These are phyloP conservation scores for Parnassius glacialis DNA, from an alignment of 2,888 invertebrate species.

Conservation along the genomic window DNA sequence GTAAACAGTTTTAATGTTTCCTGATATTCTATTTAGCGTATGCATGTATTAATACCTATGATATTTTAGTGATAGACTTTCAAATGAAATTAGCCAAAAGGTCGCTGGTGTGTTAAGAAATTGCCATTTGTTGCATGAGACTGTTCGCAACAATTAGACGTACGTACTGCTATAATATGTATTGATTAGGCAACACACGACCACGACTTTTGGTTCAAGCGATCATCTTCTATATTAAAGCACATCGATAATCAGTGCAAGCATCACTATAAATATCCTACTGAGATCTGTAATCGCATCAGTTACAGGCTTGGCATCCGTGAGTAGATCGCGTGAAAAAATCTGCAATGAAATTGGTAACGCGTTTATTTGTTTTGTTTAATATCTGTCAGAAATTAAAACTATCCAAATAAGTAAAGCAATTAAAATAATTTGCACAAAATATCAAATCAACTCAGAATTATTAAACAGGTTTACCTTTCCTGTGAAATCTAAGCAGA, in stretches of 20 bases:
- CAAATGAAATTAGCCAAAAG: too few species aligned
- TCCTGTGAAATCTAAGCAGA: too few species aligned
- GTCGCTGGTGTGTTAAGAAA: too few species aligned
- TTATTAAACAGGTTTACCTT: too few species aligned
- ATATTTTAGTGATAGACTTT: too few species aligned
- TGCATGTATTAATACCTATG: too few species aligned
- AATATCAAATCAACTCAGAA: too few species aligned
- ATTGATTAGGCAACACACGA: constrained; percentile 61
- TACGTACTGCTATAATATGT: constrained; percentile 59
- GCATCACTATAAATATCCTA: constrained; percentile 68
- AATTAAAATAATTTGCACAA: too few species aligned
- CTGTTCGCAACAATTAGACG: constrained; percentile 61
- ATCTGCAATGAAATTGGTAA: constrained; percentile 63
- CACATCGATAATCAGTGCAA: constrained; percentile 57
- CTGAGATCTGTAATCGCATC: constrained; percentile 54
- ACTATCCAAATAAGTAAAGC: too few species aligned
- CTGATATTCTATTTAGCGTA: too few species aligned
- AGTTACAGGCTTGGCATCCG: constrained; percentile 51
- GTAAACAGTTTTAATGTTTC: too few species aligned
- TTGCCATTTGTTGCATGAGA: neutral
- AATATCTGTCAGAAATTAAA: too few species aligned
- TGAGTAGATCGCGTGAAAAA: constrained; percentile 39
- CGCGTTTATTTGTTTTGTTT: constrained; percentile 17
- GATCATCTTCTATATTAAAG: constrained; percentile 49
- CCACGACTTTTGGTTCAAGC: constrained; percentile 51